These are phyloP conservation scores for Chloroclysta siterata DNA, from an alignment of 2,888 invertebrate species.

Conservation along the genomic window DNA sequence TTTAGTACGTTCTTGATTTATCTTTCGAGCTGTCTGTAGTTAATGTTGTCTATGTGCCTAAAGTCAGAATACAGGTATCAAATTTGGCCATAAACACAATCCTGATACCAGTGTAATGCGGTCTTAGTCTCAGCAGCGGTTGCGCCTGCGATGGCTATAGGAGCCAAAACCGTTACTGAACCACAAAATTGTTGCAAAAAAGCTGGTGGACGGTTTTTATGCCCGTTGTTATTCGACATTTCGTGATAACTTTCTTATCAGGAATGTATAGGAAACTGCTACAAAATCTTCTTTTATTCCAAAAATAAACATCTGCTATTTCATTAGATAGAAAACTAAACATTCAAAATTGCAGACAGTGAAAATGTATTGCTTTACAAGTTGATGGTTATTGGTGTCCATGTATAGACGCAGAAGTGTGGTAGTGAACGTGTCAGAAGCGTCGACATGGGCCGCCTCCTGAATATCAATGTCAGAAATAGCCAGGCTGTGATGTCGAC, in stretches of 20 bases:
- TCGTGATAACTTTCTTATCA: slow-evolving; percentile 74
- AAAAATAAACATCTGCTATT: slow-evolving; percentile 4
- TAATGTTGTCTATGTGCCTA: slow-evolving; percentile 9
- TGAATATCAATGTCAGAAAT: slow-evolving; percentile 82
- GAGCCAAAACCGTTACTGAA: slow-evolving; percentile 73
- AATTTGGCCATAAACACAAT: slow-evolving; percentile 9
- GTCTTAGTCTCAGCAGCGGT: slow-evolving; percentile 19
- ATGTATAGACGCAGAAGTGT: slow-evolving; percentile 56
- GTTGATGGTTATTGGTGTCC: slow-evolving; percentile 66
- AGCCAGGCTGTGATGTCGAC: slow-evolving; percentile 66
- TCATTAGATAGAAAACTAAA: slow-evolving; percentile 5
- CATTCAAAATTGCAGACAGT: slow-evolving; percentile 25
- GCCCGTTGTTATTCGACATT: slow-evolving; percentile 75
- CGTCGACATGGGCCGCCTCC: slow-evolving; percentile 69
- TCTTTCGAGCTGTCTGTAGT: slow-evolving; percentile 18
- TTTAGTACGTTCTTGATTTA: slow-evolving; percentile 29
- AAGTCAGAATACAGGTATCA: slow-evolving; percentile 5
- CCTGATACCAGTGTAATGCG: slow-evolving; percentile 11
- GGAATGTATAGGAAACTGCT: slow-evolving; percentile 34
- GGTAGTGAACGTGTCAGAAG: slow-evolving; percentile 68
- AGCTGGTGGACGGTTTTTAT: slow-evolving; percentile 75
- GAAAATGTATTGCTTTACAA: slow-evolving; percentile 38
- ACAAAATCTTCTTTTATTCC: neutral
- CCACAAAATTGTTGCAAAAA: slow-evolving; percentile 76
- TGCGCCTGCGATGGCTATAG: slow-evolving; percentile 51